phyloP scores from a whole-genome alignment of 1,140 invertebrate genomes.

The Orius laevigatus region DNA sequence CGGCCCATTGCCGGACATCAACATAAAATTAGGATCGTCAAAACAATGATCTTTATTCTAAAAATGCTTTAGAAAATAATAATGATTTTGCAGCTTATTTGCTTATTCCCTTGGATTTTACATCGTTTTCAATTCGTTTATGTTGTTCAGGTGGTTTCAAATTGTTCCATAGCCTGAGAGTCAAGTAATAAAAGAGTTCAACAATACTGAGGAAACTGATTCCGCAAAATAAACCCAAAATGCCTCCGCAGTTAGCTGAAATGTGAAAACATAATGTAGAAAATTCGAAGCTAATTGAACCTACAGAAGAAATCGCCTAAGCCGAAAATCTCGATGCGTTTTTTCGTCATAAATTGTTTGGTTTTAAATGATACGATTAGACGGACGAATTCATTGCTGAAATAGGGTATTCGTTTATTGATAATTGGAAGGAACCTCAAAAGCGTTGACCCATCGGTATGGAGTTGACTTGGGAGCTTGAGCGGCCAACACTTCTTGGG shows the following conservation, averaged over 20 bases:
- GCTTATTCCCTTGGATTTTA: no score
- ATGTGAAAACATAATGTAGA: background rate
- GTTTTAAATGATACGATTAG: conserved; percentile 42
- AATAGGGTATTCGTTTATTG: conserved; percentile 6
- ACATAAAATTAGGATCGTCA: background rate
- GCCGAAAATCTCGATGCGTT: conserved; percentile 42
- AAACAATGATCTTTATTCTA: no score
- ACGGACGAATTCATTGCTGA: conserved; percentile 20
- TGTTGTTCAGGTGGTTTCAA: background rate
- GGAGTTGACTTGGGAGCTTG: no score
- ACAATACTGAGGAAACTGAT: conserved; percentile 23
- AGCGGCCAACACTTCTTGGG: no score
- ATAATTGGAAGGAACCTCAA: no score
- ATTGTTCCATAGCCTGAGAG: conserved; percentile 11
- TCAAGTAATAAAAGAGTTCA: conserved; percentile 21
- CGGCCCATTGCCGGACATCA: background rate
- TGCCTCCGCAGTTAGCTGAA: conserved; percentile 20
- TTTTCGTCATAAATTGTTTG: conserved; percentile 43
- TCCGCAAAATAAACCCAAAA: conserved; percentile 22
- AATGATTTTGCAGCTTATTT: no score
- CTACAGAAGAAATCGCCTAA: conserved; percentile 39
- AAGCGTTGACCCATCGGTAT: no score
- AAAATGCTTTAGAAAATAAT: no score
- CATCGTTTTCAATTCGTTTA: no score
- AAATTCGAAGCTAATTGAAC: background rate